A percentile compares a stretch with the other conserved stretches of the same genome.
Conservation (phyloP, 2,797 vertebrate genomes). For the Cirrhinus molitorella region DNA sequence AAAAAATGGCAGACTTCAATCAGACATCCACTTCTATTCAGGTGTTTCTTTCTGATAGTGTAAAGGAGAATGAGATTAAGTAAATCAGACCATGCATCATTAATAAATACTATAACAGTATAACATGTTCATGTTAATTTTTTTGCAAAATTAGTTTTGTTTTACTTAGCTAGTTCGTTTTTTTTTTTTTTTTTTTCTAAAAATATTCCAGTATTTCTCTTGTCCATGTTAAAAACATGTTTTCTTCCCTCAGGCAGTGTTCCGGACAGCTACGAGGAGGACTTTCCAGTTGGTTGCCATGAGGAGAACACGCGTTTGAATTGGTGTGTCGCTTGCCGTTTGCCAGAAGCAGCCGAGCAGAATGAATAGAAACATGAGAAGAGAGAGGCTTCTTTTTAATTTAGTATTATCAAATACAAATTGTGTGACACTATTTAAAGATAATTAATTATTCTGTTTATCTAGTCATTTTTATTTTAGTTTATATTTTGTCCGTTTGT, state of each 20-base stretch:
- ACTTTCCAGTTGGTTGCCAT: constrained; percentile 79
- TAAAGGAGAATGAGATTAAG: too few relatives aligned
- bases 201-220: neutral
- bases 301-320: constrained; percentile 77
- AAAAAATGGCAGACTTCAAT: too few relatives aligned
- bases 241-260: constrained; percentile 73
- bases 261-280: constrained; percentile 80
- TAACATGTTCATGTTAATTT: too few relatives aligned
- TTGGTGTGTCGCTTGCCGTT: constrained; percentile 78
- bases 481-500: constrained; percentile 81
- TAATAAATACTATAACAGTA: too few relatives aligned
- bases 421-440: constrained; percentile 90
- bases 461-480: constrained; percentile 79
- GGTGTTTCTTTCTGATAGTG: too few relatives aligned
- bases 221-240: neutral
- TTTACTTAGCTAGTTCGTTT: neutral
- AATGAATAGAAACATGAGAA: constrained; percentile 70
- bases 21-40: too few relatives aligned
- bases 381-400: constrained; percentile 83
- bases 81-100: too few relatives aligned
- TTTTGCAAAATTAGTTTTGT: neutral
- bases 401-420: constrained; percentile 88
- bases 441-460: constrained; percentile 85
- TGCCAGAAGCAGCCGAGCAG: constrained; percentile 67
- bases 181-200: neutral